Percentiles rank a stretch among this genome's conserved stretches.
Evolutionary conservation across 2,797 vertebrate species (phyloP).

Genomic region (Falco naumanni): DNA sequence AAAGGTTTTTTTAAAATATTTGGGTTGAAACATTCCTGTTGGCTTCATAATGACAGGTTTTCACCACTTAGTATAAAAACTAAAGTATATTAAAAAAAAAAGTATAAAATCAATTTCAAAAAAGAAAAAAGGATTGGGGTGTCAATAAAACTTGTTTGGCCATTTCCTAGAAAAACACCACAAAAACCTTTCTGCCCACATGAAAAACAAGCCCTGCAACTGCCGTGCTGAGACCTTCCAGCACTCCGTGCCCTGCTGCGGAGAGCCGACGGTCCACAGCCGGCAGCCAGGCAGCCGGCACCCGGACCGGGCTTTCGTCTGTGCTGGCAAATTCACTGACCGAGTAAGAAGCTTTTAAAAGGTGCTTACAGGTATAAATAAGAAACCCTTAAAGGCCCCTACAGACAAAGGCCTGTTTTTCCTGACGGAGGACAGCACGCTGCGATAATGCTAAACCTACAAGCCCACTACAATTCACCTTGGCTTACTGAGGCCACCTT

Average conservation of each 20-base stretch:
- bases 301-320: fast-evolving
- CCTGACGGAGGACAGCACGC: not conserved
- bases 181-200: not conserved
- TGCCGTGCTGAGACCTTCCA: fast-evolving
- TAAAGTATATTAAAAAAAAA: not conserved
- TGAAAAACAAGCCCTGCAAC: not conserved
- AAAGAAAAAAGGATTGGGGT: fast-evolving
- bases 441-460: no score
- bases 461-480: fast-evolving
- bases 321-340: not conserved
- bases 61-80: not conserved
- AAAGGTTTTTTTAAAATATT: not conserved
- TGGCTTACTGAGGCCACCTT: not conserved
- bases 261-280: fast-evolving
- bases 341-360: not conserved
- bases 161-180: not conserved
- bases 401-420: not conserved
- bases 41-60: not conserved
- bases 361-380: no score
- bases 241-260: fast-evolving
- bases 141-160: not conserved
- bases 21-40: not conserved
- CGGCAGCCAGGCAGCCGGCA: not conserved
- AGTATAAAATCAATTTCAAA: not conserved
- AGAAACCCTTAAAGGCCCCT: not conserved